A percentile compares a stretch with the other conserved stretches of the same genome.
Evolutionary conservation across 2,888 invertebrate species (phyloP).

Genomic region (Suillia variegata): DNA sequence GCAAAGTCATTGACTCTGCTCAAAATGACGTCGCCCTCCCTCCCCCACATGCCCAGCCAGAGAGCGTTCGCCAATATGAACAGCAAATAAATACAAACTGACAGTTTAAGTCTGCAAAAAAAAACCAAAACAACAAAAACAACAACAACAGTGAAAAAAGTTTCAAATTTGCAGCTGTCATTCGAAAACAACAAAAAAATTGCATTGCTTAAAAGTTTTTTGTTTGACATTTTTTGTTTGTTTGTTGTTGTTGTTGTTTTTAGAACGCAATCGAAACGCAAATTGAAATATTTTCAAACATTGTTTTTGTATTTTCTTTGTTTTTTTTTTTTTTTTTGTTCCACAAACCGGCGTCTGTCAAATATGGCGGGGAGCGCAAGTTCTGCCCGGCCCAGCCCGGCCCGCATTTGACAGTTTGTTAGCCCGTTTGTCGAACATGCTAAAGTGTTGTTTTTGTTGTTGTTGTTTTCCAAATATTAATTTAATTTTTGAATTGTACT

Average conservation of each 20-base stretch:
- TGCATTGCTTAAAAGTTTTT: not conserved
- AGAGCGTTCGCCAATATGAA: not conserved
- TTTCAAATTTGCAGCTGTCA: constrained; percentile 4
- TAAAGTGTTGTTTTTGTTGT: too few species aligned
- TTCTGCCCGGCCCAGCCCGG: not conserved
- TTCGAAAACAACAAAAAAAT: not conserved
- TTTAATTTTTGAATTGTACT: too few species aligned
- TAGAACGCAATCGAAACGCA: too few species aligned
- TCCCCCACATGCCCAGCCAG: not conserved
- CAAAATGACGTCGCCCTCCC: not conserved
- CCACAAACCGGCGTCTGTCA: too few species aligned
- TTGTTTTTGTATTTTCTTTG: too few species aligned
- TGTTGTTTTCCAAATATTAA: too few species aligned
- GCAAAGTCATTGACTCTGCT: not conserved
- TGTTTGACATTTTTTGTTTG: not conserved
- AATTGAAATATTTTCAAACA: too few species aligned
- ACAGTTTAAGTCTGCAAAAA: not conserved
- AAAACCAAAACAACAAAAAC: too few species aligned
- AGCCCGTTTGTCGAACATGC: not conserved
- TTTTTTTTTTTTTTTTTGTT: too few species aligned
- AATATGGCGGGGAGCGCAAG: too few species aligned
- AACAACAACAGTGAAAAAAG: too few species aligned
- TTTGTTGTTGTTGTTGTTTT: too few species aligned
- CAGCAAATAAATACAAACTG: not conserved
- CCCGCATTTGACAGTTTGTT: not conserved